Evolutionary conservation across 2,888 invertebrate genomes (phyloP).

Genomic region (Deilephila porcellus): DNA sequence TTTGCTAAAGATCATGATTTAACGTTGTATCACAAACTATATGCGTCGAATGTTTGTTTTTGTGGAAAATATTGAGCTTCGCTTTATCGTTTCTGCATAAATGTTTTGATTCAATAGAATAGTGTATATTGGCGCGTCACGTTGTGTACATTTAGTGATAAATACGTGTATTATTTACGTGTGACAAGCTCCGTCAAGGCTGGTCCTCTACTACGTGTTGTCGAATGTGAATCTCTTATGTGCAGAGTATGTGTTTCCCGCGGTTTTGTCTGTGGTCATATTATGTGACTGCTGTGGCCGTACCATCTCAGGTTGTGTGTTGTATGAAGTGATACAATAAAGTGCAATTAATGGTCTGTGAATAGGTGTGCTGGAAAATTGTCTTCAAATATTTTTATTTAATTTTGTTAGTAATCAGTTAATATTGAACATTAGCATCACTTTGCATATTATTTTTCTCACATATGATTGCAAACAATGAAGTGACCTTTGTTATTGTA

Average conservation of each 20-base stretch:
- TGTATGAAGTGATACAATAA: too few relatives aligned
- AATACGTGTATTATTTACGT: conserved; percentile 40
- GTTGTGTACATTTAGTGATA: conserved; percentile 44
- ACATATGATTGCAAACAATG: too few relatives aligned
- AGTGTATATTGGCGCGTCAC: conserved; percentile 39
- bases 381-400: too few relatives aligned
- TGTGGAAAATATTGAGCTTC: conserved; percentile 33
- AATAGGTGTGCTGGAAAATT: not conserved
- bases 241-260: conserved; percentile 3
- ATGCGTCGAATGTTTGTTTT: conserved; percentile 43
- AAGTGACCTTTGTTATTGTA: too few relatives aligned
- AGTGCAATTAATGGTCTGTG: too few relatives aligned
- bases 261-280: not conserved
- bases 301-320: too few relatives aligned
- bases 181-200: conserved; percentile 35
- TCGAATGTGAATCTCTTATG: not conserved
- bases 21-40: not conserved
- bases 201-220: conserved; percentile 28
- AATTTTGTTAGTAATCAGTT: too few relatives aligned
- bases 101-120: conserved; percentile 34
- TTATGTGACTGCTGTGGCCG: not conserved
- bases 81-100: conserved; percentile 8
- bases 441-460: too few relatives aligned
- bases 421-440: too few relatives aligned
- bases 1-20: conserved; percentile 1